phyloP scores from a whole-genome alignment of 2,797 vertebrate genomes.

The Cossypha dichroa region DNA sequence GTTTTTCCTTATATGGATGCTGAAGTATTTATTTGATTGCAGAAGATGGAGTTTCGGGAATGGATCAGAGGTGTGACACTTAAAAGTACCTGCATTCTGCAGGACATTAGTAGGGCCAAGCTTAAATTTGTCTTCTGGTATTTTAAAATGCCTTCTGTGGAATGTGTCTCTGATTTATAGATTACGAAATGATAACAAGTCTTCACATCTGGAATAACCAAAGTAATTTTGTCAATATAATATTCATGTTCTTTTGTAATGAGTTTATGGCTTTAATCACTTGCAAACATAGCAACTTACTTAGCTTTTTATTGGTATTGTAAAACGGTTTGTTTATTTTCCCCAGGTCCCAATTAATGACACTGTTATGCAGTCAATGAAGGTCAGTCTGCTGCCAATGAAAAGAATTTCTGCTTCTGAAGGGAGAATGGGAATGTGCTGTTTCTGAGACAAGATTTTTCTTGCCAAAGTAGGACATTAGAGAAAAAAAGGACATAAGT shows the following conservation, averaged over 20 bases:
- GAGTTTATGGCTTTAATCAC: neutral
- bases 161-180: neutral
- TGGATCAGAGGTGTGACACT: neutral
- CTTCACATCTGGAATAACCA: neutral
- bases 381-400: slow-evolving; percentile 38
- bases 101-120: neutral
- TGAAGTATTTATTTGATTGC: neutral
- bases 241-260: neutral
- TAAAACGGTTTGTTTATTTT: neutral
- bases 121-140: neutral
- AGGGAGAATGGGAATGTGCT: neutral
- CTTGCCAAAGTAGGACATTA: neutral
- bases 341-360: slow-evolving; percentile 34
- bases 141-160: neutral
- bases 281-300: neutral
- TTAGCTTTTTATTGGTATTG: neutral
- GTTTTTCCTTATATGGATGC: neutral
- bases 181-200: neutral
- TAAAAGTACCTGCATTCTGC: neutral
- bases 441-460: neutral
- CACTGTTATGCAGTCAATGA: neutral
- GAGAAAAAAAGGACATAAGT: neutral
- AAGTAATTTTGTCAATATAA: neutral
- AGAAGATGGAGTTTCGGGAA: neutral
- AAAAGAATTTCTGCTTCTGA: neutral